Percentiles rank a stretch among this genome's conserved stretches.
These are phyloP conservation scores for Dicrurus megarhynchus DNA, from an alignment of 2,113 vertebrate genomes.

Conservation along the genomic window DNA sequence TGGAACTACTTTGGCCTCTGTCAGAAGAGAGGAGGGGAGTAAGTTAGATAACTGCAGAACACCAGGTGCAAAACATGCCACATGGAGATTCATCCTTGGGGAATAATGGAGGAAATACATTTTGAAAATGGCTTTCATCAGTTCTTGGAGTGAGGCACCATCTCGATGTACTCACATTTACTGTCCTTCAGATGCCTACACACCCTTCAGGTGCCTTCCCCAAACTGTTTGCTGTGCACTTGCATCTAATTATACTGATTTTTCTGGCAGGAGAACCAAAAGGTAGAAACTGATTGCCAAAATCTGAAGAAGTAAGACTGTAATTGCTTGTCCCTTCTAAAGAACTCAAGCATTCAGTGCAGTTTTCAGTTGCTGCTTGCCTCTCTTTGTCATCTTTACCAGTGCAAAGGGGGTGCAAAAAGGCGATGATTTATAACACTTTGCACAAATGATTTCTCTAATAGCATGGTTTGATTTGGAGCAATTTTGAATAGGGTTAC, in stretches of 20 bases:
- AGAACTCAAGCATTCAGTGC: background rate
- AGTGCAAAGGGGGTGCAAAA: background rate
- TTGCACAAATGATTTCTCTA: background rate
- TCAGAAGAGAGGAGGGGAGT: background rate
- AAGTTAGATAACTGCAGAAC: background rate
- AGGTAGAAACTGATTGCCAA: background rate
- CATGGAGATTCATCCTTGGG: background rate
- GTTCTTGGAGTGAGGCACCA: background rate
- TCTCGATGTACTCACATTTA: accelerated
- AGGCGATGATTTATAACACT: background rate
- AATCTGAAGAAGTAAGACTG: background rate
- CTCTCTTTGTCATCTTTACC: background rate
- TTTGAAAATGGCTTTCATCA: background rate
- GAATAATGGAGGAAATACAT: background rate
- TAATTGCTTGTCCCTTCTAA: background rate
- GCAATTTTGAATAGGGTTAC: background rate
- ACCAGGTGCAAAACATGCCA: background rate
- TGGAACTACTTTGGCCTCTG: background rate
- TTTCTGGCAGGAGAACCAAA: background rate
- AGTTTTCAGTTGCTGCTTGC: background rate
- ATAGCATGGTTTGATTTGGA: background rate
- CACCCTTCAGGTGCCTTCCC: background rate
- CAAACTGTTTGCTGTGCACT: background rate
- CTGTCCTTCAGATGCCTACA: background rate
- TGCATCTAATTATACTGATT: background rate